phyloP scores from a whole-genome alignment of 2,888 invertebrate genomes.

The Scaptomyza tumidula region DNA sequence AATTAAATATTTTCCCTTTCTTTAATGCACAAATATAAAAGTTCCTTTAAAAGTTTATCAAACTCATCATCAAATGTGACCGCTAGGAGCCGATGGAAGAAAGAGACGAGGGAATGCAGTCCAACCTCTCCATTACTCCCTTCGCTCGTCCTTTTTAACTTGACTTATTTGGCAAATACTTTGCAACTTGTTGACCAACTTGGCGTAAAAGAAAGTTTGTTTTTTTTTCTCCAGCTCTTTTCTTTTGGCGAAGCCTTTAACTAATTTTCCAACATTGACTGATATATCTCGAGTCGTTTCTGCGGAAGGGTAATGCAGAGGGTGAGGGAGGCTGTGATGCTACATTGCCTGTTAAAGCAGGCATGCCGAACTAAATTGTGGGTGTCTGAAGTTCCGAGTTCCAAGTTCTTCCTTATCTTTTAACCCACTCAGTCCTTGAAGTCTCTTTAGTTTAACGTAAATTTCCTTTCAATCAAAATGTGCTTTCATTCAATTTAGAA shows the following conservation, averaged over 20 bases:
- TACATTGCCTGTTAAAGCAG: conserved; percentile 66
- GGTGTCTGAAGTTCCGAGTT: conserved; percentile 11
- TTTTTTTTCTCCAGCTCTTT: background rate
- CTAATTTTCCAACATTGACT: conserved; percentile 73
- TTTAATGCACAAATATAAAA: background rate
- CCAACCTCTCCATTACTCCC: background rate
- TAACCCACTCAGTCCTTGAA: conserved; percentile 15
- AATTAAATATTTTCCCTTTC: too few species aligned
- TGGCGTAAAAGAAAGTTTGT: conserved; percentile 56
- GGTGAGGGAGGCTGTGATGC: conserved; percentile 17
- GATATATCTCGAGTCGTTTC: conserved; percentile 49
- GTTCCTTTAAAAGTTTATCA: conserved; percentile 9
- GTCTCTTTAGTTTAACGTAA: conserved; percentile 65
- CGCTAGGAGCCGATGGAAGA: background rate
- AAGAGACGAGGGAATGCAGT: conserved; percentile 22
- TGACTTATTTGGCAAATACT: conserved; percentile 64
- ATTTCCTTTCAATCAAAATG: conserved; percentile 78
- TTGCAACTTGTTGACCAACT: conserved; percentile 68
- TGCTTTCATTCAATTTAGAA: conserved; percentile 76
- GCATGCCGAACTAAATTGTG: conserved; percentile 30
- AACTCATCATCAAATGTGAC: conserved; percentile 34
- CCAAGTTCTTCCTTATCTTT: background rate
- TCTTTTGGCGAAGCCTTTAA: conserved; percentile 55
- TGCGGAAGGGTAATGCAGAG: background rate
- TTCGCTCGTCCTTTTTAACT: conserved; percentile 23